phyloP scores from a whole-genome alignment of 2,113 vertebrate genomes.

The Heterotis niloticus region DNA sequence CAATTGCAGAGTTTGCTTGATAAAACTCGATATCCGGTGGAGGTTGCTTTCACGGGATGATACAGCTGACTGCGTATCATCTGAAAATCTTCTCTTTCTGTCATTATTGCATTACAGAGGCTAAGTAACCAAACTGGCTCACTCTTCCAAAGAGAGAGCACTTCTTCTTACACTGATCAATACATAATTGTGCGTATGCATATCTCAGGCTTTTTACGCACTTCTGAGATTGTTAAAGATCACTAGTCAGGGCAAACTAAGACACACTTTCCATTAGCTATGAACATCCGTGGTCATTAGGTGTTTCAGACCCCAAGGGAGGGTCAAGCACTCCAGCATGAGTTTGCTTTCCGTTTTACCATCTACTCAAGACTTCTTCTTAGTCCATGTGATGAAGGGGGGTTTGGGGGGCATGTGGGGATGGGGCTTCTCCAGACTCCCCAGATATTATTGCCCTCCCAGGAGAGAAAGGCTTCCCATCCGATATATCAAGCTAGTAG shows the following conservation, averaged over 20 bases:
- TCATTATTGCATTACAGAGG: slow-evolving; percentile 1
- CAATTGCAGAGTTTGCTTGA: neutral
- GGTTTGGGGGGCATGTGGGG: neutral
- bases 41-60: no score
- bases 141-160: neutral
- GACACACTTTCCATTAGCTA: neutral
- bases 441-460: slow-evolving; percentile 53
- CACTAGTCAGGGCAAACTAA: neutral
- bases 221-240: neutral
- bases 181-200: neutral
- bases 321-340: neutral
- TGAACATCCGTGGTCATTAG: neutral
- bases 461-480: neutral
- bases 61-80: neutral
- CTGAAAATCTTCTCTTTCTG: neutral
- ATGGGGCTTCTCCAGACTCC: slow-evolving; percentile 15
- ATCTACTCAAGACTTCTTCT: neutral
- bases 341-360: neutral
- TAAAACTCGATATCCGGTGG: neutral
- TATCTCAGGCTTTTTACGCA: neutral
- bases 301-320: neutral
- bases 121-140: slow-evolving; percentile 8
- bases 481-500: neutral
- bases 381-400: neutral
- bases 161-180: neutral